Evolutionary conservation across 2,888 invertebrate genomes (phyloP).

Genomic region (Serrognathus titanus): DNA sequence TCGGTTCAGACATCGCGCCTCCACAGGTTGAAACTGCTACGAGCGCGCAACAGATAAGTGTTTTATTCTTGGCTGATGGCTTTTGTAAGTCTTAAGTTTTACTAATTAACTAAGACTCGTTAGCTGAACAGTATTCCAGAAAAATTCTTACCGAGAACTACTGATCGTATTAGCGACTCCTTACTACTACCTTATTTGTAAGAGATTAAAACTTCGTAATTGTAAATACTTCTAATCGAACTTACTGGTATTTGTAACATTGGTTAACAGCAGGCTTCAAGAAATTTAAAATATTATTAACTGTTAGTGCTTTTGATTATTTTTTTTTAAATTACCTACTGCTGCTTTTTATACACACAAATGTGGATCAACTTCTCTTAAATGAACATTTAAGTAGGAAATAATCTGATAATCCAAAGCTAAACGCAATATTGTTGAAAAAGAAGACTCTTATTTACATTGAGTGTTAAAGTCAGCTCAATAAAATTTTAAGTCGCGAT

Average conservation of each 20-base stretch:
- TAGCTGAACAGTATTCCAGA: slow-evolving; percentile 24
- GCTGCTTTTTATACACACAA: no score
- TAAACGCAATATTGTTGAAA: no score
- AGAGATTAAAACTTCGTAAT: slow-evolving; percentile 30
- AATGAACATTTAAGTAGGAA: no score
- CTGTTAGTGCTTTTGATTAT: no score
- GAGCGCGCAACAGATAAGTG: slow-evolving; percentile 2
- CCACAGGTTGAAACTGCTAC: background rate
- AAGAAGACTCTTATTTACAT: no score
- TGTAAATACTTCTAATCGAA: slow-evolving; percentile 30
- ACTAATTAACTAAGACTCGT: slow-evolving; percentile 29
- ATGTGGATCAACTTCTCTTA: no score
- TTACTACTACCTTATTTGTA: slow-evolving; percentile 30
- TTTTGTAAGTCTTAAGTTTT: slow-evolving; percentile 26
- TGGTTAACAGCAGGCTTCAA: slow-evolving; percentile 15
- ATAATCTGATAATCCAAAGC: no score
- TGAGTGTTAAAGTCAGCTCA: no score
- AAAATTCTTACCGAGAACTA: slow-evolving; percentile 24
- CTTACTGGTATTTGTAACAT: slow-evolving; percentile 22
- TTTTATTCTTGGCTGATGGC: slow-evolving; percentile 25
- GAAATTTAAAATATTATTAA: no score
- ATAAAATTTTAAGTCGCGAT: no score
- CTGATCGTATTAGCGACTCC: slow-evolving; percentile 24
- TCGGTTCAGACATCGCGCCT: slow-evolving; percentile 8
- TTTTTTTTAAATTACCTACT: no score